Base-by-base conservation (phyloP, 2,113 vertebrate genomes). In the Rhegmatorhina hoffmannsi region DNA sequence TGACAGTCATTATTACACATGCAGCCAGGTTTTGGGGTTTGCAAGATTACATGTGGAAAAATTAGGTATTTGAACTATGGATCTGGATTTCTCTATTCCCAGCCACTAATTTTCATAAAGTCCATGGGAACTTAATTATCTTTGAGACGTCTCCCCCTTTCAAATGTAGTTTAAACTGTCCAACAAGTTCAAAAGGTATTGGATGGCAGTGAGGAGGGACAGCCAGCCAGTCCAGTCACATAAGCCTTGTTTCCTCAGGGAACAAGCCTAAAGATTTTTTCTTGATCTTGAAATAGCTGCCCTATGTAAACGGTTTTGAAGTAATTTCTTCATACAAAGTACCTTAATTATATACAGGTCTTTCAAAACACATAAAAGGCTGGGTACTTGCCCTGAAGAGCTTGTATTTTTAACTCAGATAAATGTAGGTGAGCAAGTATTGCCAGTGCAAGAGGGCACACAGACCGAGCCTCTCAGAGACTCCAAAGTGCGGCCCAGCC, bases 241-340 rank as follows among this genome's bases (percentile, higher is more conserved):
- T 93, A 95, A 93, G 91, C 77, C 76, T 87, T 68, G 73, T 84
- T 95, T 92, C 96, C 91, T 95, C 69, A 1, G 96, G 96, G 80
- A 95, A 87, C 47, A 25, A 70, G 89, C 91, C 84, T 96, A 81
- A 96, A 91, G 81, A 95, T 96, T 93, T 96, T 96, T 96, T 87
- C 95, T 97, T 96, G 88, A 97, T 96, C 94, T 94, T 92, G 92
- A 96, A 97, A 97, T 91, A 96, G 86, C 77, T 96, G 94, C 95
- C 95, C 94, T 94, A 0, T 94, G 94, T 96, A 94, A 97, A 96
- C 93, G 84, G 86, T 97, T 96, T 86, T 93, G 83, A 96, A 96
- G 92, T 92, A 96, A 96, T 96, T 96, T 94, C 95, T 97, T 94
- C 93, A 91, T 96, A 96, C 93, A 95, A 95, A 97, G 84, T 94